Percentiles rank a stretch among this genome's conserved stretches.
These are phyloP conservation scores for Eupithecia centaureata DNA, from an alignment of 2,888 invertebrate genomes.

Conservation along the genomic window DNA sequence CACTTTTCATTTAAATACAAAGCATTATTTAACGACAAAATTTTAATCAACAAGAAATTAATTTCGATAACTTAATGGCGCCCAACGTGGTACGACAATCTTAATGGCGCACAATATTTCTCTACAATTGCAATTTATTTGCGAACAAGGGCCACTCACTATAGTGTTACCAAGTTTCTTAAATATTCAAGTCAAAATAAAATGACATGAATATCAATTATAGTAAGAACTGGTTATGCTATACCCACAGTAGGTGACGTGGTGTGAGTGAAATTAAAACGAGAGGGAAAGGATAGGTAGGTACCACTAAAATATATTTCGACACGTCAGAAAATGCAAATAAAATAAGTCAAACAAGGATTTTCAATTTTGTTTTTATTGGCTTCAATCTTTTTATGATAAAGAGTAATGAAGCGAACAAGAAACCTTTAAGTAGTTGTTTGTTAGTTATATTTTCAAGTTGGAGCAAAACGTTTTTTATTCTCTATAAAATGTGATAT, in stretches of 20 bases:
- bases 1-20: neutral
- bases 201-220: neutral
- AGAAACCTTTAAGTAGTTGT: too few relatives aligned
- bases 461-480: too few relatives aligned
- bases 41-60: neutral
- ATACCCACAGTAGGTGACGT: neutral
- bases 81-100: neutral
- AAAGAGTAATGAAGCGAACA: too few relatives aligned
- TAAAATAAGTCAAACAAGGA: too few relatives aligned
- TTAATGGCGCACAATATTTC: neutral
- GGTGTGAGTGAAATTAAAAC: too few relatives aligned
- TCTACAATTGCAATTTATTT: neutral
- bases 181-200: neutral
- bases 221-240: neutral
- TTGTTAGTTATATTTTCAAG: too few relatives aligned
- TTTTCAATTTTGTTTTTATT: too few relatives aligned
- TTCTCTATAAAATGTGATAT: too few relatives aligned
- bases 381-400: too few relatives aligned
- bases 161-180: neutral
- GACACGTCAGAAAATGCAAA: too few relatives aligned
- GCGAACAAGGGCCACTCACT: neutral
- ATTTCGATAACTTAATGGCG: conserved; percentile 1
- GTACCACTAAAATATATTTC: neutral
- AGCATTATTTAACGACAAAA: neutral
- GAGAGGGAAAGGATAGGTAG: too few relatives aligned